Evolutionary conservation across 1,140 invertebrate genomes (phyloP).

Genomic region (Bombus superbus): DNA sequence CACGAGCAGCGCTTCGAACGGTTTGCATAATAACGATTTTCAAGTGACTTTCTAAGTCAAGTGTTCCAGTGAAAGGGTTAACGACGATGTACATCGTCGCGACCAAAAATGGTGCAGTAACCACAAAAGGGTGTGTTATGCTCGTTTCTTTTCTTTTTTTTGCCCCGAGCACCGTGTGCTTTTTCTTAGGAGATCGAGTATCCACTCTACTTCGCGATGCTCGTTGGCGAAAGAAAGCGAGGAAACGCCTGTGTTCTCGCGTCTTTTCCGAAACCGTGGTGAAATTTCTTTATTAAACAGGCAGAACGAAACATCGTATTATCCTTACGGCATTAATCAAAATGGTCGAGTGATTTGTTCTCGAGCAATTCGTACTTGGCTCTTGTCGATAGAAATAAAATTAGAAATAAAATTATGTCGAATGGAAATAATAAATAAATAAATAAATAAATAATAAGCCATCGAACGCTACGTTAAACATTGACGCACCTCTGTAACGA

Average conservation of each 20-base stretch:
- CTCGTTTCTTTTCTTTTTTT: background rate
- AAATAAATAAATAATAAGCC: too few species aligned
- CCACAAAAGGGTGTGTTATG: constrained; percentile 11
- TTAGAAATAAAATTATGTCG: too few species aligned
- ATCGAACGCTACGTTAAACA: background rate
- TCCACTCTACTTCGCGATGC: background rate
- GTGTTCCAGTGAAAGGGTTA: constrained; percentile 29
- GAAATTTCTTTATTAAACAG: background rate
- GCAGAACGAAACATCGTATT: too few species aligned
- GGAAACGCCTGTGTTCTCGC: background rate
- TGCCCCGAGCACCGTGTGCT: too few species aligned
- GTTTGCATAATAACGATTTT: constrained; percentile 10
- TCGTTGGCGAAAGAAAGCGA: constrained; percentile 1
- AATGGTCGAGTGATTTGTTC: too few species aligned
- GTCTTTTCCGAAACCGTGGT: background rate
- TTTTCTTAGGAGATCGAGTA: constrained; percentile 2
- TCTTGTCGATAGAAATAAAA: too few species aligned
- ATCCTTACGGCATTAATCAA: too few species aligned
- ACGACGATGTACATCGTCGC: background rate
- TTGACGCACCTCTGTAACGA: background rate
- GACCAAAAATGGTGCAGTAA: background rate
- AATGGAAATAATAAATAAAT: too few species aligned
- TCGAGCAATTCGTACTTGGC: too few species aligned
- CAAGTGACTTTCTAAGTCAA: constrained; percentile 25
- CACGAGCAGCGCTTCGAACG: background rate